Evolutionary conservation across 2,888 invertebrate genomes (phyloP).

Genomic region (Acrobasis repandana): DNA sequence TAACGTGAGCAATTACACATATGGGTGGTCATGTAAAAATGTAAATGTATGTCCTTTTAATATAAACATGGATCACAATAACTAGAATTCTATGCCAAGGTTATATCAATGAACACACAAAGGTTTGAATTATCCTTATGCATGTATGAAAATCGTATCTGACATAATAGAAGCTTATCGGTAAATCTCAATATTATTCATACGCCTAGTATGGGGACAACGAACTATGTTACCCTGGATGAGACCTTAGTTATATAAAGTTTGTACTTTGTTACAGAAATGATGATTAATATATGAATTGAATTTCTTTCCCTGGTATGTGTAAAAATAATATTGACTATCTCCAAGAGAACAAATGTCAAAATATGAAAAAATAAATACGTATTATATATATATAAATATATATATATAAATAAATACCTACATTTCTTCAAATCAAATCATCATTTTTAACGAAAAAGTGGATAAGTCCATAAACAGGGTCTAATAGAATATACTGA

Average conservation of each 20-base stretch:
- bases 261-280: too few species aligned
- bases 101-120: conserved; percentile 29
- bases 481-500: too few species aligned
- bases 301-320: too few species aligned
- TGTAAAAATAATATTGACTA: background rate
- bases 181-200: conserved; percentile 29
- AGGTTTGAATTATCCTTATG: conserved; percentile 29
- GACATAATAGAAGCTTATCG: conserved; percentile 27
- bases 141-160: conserved; percentile 25
- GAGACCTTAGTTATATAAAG: background rate
- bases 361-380: too few species aligned
- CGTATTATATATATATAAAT: too few species aligned
- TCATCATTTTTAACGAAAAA: too few species aligned
- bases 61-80: conserved; percentile 21
- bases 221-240: background rate
- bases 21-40: conserved; percentile 28
- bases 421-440: too few species aligned
- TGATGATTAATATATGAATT: too few species aligned
- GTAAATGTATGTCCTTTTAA: conserved; percentile 15
- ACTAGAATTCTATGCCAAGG: conserved; percentile 30
- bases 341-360: background rate
- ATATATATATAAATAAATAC: too few species aligned
- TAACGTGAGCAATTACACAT: background rate
- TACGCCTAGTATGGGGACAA: conserved; percentile 10
- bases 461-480: too few species aligned